These are phyloP conservation scores for Fulica atra DNA, from an alignment of 2,113 vertebrate species.

Conservation along the genomic window DNA sequence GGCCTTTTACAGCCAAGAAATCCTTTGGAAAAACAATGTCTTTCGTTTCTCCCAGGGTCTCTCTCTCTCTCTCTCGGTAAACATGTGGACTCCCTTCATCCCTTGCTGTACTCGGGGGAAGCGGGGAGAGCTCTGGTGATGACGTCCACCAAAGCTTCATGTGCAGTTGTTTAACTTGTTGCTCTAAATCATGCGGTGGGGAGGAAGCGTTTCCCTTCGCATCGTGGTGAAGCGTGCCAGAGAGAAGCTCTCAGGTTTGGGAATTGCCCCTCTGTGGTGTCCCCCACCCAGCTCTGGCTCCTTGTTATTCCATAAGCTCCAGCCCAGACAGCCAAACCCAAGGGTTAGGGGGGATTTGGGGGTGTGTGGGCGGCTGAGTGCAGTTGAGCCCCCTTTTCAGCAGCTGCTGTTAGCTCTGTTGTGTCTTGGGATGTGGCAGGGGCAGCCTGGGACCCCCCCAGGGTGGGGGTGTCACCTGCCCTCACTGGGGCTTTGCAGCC, in stretches of 20 bases:
- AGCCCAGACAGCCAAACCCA: background rate
- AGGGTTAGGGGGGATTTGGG: background rate
- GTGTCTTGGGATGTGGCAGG: background rate
- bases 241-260: background rate
- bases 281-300: background rate
- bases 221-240: fast-evolving
- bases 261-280: background rate
- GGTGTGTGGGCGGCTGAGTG: fast-evolving
- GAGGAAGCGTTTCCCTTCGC: conserved; percentile 1
- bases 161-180: conserved; percentile 49
- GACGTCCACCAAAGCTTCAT: background rate
- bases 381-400: background rate
- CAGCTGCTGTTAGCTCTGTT: background rate
- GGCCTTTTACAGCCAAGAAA: conserved; percentile 58
- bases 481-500: fast-evolving
- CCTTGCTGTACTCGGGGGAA: background rate
- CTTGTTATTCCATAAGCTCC: background rate
- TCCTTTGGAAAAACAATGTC: conserved; percentile 48
- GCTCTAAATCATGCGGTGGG: background rate
- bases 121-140: background rate
- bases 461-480: background rate
- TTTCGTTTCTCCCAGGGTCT: conserved; percentile 24
- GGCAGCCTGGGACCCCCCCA: background rate
- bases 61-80: conserved; percentile 20
- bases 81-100: conserved; percentile 57